phyloP scores from a whole-genome alignment of 2,888 invertebrate genomes.

The Drosophila tripunctata region DNA sequence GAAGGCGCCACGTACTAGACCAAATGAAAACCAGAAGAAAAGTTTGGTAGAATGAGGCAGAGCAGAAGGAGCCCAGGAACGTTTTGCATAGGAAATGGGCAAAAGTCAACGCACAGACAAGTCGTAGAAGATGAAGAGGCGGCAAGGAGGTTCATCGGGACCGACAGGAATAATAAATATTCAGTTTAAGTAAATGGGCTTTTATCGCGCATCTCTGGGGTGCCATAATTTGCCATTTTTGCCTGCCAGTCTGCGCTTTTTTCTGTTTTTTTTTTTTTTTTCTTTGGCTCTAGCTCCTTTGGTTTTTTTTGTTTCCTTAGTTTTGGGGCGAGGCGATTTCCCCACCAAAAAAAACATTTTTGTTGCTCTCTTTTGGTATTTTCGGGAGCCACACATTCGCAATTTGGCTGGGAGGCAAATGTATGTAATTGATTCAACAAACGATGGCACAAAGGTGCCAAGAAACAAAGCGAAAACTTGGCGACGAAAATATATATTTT shows the following conservation, averaged over 20 bases:
- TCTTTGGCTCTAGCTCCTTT: slow-evolving; percentile 30
- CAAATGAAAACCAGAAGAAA: slow-evolving; percentile 5
- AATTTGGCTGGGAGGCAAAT: slow-evolving; percentile 55
- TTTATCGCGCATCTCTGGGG: slow-evolving; percentile 79
- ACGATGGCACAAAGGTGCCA: slow-evolving; percentile 66
- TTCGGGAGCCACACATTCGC: slow-evolving; percentile 41
- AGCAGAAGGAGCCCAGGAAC: slow-evolving; percentile 47
- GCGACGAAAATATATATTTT: slow-evolving; percentile 37
- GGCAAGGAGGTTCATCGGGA: slow-evolving; percentile 44
- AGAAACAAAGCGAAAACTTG: slow-evolving; percentile 66
- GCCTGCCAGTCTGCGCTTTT: slow-evolving; percentile 58
- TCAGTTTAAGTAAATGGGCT: slow-evolving; percentile 81
- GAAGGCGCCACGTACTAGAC: slow-evolving; percentile 52
- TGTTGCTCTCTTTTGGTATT: slow-evolving; percentile 14
- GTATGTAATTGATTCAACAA: slow-evolving; percentile 76
- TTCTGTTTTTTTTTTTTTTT: slow-evolving; percentile 21
- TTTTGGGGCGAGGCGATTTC: slow-evolving; percentile 13
- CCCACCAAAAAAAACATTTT: too few relatives aligned
- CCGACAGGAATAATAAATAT: slow-evolving; percentile 80
- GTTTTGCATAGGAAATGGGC: slow-evolving; percentile 73
- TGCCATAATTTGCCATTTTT: slow-evolving; percentile 81
- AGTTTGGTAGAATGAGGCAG: not conserved
- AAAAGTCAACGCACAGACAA: slow-evolving; percentile 55
- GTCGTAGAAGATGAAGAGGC: not conserved
- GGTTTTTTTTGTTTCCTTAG: too few relatives aligned